A percentile compares a stretch with the other conserved stretches of the same genome.
Conservation (phyloP, 2,113 vertebrate species). For the Nerophis lumbriciformis region DNA sequence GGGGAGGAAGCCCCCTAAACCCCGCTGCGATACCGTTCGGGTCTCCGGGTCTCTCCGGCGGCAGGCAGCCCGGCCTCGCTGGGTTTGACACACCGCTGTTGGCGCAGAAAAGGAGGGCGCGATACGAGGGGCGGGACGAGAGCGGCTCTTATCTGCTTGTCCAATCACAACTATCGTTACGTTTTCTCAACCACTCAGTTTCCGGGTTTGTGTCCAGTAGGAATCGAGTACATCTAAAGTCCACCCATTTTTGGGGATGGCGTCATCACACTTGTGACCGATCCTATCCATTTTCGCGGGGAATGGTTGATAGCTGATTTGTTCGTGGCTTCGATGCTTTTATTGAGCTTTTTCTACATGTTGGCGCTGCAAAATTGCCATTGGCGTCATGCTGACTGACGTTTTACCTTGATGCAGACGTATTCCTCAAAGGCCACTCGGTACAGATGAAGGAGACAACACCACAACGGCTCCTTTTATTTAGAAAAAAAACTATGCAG, state of each 20-base stretch:
- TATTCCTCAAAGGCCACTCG: not conserved
- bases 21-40: constrained; percentile 52
- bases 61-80: constrained; percentile 65
- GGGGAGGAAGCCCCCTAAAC: constrained; percentile 63
- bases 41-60: constrained; percentile 58
- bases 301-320: constrained; percentile 44
- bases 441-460: not conserved
- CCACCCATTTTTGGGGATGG: constrained; percentile 27
- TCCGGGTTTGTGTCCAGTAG: constrained; percentile 40
- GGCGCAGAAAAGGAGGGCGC: constrained; percentile 61
- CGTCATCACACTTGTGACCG: constrained; percentile 50
- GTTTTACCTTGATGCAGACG: not conserved
- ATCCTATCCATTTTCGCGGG: constrained; percentile 66
- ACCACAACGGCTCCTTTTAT: constrained; percentile 25
- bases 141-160: not conserved
- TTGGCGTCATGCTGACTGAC: constrained; percentile 21
- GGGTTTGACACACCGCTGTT: constrained; percentile 66
- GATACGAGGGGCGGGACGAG: constrained; percentile 35
- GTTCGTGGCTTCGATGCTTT: not conserved
- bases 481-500: not conserved
- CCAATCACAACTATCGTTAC: constrained; percentile 49
- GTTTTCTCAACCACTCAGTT: constrained; percentile 11
- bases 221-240: not conserved
- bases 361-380: not conserved
- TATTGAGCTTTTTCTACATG: not conserved